phyloP scores from a whole-genome alignment of 2,797 vertebrate species.

The Tadarida brasiliensis region DNA sequence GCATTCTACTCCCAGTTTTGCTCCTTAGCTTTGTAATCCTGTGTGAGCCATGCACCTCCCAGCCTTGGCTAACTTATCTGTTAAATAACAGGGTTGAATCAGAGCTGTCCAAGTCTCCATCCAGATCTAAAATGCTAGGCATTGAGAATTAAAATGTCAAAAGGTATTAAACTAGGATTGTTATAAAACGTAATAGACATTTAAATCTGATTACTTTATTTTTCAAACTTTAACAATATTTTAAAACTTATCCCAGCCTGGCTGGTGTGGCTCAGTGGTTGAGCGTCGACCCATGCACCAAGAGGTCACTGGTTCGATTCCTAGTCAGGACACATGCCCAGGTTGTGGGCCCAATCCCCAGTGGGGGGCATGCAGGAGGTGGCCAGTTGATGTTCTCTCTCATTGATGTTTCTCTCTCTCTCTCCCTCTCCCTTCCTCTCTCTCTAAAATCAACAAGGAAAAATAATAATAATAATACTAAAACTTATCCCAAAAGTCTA shows the following conservation, averaged over 20 bases:
- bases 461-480: neutral
- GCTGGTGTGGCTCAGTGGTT: too few relatives aligned
- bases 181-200: slow-evolving; percentile 27
- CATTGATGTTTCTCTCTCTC: too few relatives aligned
- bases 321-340: too few relatives aligned
- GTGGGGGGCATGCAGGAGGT: too few relatives aligned
- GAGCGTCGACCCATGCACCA: too few relatives aligned
- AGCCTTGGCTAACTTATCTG: neutral
- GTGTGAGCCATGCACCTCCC: neutral
- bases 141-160: neutral
- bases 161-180: slow-evolving; percentile 44
- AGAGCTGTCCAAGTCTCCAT: neutral
- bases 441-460: too few relatives aligned
- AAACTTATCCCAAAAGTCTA: slow-evolving; percentile 41
- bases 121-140: neutral
- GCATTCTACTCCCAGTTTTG: neutral
- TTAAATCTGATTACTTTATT: slow-evolving; percentile 24
- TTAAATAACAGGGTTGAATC: neutral
- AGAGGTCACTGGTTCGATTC: too few relatives aligned
- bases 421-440: too few relatives aligned
- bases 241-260: slow-evolving; percentile 1
- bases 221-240: slow-evolving; percentile 35
- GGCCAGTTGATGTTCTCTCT: too few relatives aligned
- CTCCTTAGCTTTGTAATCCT: neutral
- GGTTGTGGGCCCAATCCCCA: too few relatives aligned